These are phyloP conservation scores for Chymomyza costata DNA, from an alignment of 1,140 invertebrate species.

Conservation along the genomic window DNA sequence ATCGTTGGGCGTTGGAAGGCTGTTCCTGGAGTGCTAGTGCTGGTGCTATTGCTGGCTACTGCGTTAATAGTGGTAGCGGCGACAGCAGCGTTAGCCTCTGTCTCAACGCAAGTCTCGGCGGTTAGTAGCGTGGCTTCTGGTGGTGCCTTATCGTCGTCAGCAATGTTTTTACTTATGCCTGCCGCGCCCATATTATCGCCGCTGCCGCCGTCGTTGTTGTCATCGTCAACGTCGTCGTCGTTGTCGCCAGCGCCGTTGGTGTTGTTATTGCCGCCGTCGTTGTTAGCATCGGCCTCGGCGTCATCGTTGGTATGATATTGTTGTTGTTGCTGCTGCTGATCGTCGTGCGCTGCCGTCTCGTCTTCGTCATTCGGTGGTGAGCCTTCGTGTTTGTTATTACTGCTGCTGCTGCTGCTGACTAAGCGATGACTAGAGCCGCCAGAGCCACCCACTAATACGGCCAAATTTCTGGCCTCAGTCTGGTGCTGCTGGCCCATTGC, in stretches of 20 bases:
- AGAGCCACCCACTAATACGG: constrained; percentile 20
- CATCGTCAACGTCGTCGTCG: constrained; percentile 16
- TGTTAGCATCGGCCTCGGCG: constrained; percentile 15
- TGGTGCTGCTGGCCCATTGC: not conserved
- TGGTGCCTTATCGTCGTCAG: constrained; percentile 82
- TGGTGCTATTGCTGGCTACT: constrained; percentile 27
- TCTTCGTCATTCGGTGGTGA: too few species aligned
- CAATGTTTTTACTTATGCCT: constrained; percentile 77
- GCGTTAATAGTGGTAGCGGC: too few species aligned
- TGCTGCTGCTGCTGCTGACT: constrained; percentile 20
- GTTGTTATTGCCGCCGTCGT: constrained; percentile 7
- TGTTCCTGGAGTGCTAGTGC: too few species aligned
- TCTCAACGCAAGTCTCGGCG: constrained; percentile 30
- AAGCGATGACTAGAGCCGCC: constrained; percentile 20
- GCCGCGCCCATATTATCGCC: constrained; percentile 68
- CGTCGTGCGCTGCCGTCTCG: constrained; percentile 5
- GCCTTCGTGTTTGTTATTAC: too few species aligned
- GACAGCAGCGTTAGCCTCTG: not conserved
- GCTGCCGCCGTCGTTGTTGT: constrained; percentile 31
- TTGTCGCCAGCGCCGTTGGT: constrained; percentile 3
- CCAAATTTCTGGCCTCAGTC: constrained; percentile 5
- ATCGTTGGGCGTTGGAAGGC: too few species aligned
- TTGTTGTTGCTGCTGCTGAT: constrained; percentile 4
- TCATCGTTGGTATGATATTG: constrained; percentile 6
- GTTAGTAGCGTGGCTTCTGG: constrained; percentile 18